Percentiles rank a stretch among this genome's conserved stretches.
Conservation (phyloP, 2,113 vertebrate species). For the Serilophus lunatus region DNA sequence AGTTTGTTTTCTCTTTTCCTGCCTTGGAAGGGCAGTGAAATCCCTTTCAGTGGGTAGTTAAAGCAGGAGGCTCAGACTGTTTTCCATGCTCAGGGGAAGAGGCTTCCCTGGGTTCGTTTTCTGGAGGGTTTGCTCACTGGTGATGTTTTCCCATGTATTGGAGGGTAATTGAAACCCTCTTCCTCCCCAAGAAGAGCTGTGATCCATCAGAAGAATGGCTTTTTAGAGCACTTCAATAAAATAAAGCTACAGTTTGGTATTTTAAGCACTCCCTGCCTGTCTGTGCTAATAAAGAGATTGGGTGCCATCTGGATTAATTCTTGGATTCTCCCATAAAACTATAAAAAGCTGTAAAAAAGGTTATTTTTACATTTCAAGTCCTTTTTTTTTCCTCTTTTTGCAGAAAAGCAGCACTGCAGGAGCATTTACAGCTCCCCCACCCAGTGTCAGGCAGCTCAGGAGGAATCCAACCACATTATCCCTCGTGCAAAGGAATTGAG, state of each 20-base stretch:
- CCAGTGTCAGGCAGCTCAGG: accelerated
- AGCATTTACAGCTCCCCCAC: accelerated
- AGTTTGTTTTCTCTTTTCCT: background rate
- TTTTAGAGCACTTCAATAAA: background rate
- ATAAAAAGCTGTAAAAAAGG: background rate
- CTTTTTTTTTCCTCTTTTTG: background rate
- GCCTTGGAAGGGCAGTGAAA: background rate
- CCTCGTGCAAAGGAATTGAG: background rate
- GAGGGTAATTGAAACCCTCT: background rate
- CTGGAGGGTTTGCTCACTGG: background rate
- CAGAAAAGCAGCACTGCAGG: background rate
- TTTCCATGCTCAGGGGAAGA: background rate
- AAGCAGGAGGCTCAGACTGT: background rate
- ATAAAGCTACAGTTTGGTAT: background rate
- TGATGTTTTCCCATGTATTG: background rate
- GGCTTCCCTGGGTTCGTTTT: background rate
- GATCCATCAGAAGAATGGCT: background rate
- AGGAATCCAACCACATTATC: background rate
- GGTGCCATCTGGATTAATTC: background rate
- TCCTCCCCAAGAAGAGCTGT: background rate
- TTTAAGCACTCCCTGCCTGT: background rate
- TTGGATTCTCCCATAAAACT: background rate
- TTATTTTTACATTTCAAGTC: background rate
- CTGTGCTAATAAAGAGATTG: background rate
- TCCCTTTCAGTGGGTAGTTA: background rate